Evolutionary conservation across 1,140 invertebrate species (phyloP).

Genomic region (Octopus sinensis): DNA sequence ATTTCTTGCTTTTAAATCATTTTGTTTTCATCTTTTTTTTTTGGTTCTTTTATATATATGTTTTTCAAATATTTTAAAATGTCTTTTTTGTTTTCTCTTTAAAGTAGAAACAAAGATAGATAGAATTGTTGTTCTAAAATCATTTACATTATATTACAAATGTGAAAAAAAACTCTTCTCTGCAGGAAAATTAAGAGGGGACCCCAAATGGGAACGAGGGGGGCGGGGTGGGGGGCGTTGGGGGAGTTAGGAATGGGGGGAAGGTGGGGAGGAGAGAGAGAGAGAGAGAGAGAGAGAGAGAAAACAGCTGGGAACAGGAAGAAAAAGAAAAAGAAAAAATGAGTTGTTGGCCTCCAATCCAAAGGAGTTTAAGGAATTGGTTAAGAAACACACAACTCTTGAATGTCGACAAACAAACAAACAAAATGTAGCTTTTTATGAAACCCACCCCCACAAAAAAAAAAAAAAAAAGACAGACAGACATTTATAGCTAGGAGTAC

Average conservation of each 20-base stretch:
- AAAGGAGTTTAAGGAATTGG: too few species aligned
- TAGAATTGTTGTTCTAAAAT: slow-evolving; percentile 4
- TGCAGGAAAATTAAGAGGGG: not conserved
- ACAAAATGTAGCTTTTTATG: too few species aligned
- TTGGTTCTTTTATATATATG: not conserved
- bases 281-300: not conserved
- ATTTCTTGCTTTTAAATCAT: not conserved
- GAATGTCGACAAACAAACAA: too few species aligned
- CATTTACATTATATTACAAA: slow-evolving; percentile 7
- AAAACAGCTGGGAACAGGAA: not conserved
- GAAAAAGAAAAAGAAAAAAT: not conserved
- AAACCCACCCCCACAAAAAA: too few species aligned
- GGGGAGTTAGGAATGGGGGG: not conserved
- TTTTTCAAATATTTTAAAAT: not conserved
- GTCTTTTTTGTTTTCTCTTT: not conserved
- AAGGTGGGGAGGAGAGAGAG: not conserved
- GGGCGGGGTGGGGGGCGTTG: not conserved
- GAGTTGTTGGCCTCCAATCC: not conserved
- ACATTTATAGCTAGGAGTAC: too few species aligned
- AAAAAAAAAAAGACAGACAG: too few species aligned
- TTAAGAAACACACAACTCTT: too few species aligned
- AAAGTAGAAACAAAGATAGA: not conserved
- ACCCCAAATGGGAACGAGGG: not conserved
- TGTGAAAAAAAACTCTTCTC: not conserved
- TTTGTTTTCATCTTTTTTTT: not conserved